Evolutionary conservation across 2,888 invertebrate genomes (phyloP).

Genomic region (Crepidodera aurea): DNA sequence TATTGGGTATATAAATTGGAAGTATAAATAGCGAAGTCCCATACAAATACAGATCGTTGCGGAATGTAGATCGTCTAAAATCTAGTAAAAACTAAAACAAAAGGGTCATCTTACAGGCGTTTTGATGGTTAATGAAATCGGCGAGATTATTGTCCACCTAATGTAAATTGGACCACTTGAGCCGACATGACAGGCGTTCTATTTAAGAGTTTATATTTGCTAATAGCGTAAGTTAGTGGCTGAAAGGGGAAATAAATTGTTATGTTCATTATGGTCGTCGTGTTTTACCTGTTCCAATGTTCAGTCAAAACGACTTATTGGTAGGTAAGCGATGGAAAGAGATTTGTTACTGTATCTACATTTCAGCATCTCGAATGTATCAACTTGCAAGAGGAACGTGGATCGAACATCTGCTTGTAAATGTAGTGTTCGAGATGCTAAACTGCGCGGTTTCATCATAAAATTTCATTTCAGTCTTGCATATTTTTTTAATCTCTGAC

Average conservation of each 20-base stretch:
- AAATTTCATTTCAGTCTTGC: slow-evolving; percentile 1
- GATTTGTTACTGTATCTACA: slow-evolving; percentile 48
- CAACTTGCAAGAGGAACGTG: slow-evolving; percentile 12
- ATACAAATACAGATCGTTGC: too few species aligned
- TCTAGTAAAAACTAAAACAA: too few species aligned
- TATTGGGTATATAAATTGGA: too few species aligned
- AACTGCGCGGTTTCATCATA: slow-evolving; percentile 33
- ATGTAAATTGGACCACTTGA: not conserved
- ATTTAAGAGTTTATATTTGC: slow-evolving; percentile 3
- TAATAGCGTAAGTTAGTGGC: slow-evolving; percentile 52
- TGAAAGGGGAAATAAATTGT: slow-evolving; percentile 50
- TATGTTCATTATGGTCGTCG: slow-evolving; percentile 54
- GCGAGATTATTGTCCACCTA: not conserved
- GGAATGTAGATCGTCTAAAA: too few species aligned
- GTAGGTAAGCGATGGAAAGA: slow-evolving; percentile 44
- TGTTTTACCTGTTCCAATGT: slow-evolving; percentile 50
- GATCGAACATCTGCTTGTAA: slow-evolving; percentile 36
- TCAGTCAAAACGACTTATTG: slow-evolving; percentile 51
- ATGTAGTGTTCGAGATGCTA: slow-evolving; percentile 41
- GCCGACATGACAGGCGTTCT: slow-evolving; percentile 8
- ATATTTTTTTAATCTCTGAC: too few species aligned
- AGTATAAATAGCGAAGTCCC: too few species aligned
- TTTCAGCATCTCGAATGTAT: slow-evolving; percentile 46
- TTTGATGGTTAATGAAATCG: too few species aligned
- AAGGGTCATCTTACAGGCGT: too few species aligned